phyloP scores from a whole-genome alignment of 2,888 invertebrate genomes.

The Clunio marinus region DNA sequence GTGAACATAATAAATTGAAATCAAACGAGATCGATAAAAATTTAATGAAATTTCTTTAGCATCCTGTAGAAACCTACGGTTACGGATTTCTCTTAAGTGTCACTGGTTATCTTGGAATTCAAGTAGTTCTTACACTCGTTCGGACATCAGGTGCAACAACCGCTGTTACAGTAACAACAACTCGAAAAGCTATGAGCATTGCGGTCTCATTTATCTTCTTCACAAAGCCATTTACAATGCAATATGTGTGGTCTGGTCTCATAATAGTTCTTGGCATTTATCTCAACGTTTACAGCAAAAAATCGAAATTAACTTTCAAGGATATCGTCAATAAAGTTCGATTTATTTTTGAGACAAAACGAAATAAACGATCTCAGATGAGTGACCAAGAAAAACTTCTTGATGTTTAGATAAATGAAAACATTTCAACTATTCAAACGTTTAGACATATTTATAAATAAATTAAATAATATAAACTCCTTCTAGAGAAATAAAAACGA shows the following conservation, averaged over 20 bases:
- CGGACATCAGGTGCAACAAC: constrained; percentile 84
- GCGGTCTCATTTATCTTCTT: constrained; percentile 89
- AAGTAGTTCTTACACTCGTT: constrained; percentile 86
- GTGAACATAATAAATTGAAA: constrained; percentile 53
- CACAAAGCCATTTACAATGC: constrained; percentile 86
- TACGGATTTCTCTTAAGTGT: constrained; percentile 82
- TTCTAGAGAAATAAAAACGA: not conserved
- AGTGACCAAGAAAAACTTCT: constrained; percentile 12
- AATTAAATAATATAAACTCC: no score
- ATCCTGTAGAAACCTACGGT: constrained; percentile 70
- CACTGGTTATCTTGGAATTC: constrained; percentile 88
- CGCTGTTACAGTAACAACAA: constrained; percentile 90
- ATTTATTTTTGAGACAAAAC: no score
- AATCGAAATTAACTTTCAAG: constrained; percentile 50
- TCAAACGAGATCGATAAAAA: no score
- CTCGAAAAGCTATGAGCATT: constrained; percentile 87
- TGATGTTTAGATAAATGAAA: constrained; percentile 2
- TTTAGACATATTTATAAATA: no score
- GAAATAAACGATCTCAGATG: no score
- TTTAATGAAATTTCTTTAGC: no score
- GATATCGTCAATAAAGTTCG: constrained; percentile 42
- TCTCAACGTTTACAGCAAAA: constrained; percentile 86
- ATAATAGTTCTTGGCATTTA: constrained; percentile 88
- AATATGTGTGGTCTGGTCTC: constrained; percentile 86
- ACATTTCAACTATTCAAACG: not conserved